Evolutionary conservation across 2,797 vertebrate species (phyloP).

Genomic region (Pangasius krempfi): DNA sequence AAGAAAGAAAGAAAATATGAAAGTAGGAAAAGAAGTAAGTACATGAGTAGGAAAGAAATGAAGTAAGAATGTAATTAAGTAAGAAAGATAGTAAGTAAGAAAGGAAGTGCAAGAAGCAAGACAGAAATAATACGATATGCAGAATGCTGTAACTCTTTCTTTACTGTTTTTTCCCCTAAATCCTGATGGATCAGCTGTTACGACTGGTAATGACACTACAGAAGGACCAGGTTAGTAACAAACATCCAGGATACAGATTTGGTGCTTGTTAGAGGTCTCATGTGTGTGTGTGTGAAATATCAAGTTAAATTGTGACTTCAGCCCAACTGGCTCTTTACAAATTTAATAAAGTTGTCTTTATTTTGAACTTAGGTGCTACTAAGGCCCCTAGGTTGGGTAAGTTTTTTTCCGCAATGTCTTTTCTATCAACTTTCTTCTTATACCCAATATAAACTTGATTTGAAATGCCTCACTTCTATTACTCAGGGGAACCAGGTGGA

Average conservation of each 20-base stretch:
- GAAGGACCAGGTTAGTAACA: conserved; percentile 52
- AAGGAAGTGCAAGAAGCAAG: not conserved
- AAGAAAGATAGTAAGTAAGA: not conserved
- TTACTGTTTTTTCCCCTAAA: not conserved
- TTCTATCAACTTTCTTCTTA: not conserved
- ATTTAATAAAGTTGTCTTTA: not conserved
- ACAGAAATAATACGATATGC: not conserved
- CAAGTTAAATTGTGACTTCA: not conserved
- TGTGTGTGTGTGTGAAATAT: not conserved
- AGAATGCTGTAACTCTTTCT: conserved; percentile 2
- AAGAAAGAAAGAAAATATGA: not conserved
- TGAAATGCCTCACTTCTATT: not conserved
- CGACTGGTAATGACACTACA: conserved; percentile 51
- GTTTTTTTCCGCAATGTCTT: not conserved
- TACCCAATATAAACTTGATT: not conserved
- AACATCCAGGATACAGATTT: not conserved
- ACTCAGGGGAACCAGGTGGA: conserved; percentile 63
- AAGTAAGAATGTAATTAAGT: not conserved
- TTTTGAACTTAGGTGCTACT: conserved; percentile 46
- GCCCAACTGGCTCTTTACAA: not conserved
- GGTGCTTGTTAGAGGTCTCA: not conserved
- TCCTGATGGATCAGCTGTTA: conserved; percentile 34
- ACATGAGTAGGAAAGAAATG: not conserved
- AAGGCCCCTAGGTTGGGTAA: conserved; percentile 53
- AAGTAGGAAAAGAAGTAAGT: not conserved